These are phyloP conservation scores for Chloropsis hardwickii DNA, from an alignment of 2,113 vertebrate genomes.

Conservation along the genomic window DNA sequence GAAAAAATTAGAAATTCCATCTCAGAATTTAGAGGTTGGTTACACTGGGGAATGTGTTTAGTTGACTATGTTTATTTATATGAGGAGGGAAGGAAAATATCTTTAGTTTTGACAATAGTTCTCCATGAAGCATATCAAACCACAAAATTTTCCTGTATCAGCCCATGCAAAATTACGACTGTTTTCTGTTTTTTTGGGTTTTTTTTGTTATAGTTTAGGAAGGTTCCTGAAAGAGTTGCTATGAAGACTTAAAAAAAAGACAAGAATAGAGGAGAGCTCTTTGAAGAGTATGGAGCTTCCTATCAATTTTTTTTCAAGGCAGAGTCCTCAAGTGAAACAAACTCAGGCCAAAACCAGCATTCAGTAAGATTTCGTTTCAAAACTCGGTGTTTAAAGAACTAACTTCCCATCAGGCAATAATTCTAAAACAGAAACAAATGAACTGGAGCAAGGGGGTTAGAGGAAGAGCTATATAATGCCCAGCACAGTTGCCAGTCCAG, in stretches of 20 bases:
- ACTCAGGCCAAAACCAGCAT: neutral
- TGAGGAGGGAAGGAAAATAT: neutral
- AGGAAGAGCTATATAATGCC: neutral
- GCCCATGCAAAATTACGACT: rapidly evolving
- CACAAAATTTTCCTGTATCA: neutral
- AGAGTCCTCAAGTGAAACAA: neutral
- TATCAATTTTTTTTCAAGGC: neutral
- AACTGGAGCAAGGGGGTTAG: neutral
- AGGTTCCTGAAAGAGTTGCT: neutral
- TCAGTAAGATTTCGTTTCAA: neutral
- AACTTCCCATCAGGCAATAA: neutral
- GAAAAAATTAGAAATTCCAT: neutral
- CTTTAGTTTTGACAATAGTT: neutral
- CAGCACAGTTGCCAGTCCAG: neutral
- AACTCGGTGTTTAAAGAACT: neutral
- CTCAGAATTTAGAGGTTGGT: neutral
- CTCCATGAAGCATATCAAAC: neutral
- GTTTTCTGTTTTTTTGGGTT: too few species aligned
- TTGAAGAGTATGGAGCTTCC: neutral
- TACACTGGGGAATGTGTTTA: rapidly evolving
- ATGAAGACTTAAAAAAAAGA: neutral
- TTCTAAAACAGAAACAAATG: neutral
- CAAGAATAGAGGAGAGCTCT: neutral
- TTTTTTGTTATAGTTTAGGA: neutral
- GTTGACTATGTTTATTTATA: neutral